Conservation (phyloP, 2,888 invertebrate species). For the Lampropteryx suffumata region DNA sequence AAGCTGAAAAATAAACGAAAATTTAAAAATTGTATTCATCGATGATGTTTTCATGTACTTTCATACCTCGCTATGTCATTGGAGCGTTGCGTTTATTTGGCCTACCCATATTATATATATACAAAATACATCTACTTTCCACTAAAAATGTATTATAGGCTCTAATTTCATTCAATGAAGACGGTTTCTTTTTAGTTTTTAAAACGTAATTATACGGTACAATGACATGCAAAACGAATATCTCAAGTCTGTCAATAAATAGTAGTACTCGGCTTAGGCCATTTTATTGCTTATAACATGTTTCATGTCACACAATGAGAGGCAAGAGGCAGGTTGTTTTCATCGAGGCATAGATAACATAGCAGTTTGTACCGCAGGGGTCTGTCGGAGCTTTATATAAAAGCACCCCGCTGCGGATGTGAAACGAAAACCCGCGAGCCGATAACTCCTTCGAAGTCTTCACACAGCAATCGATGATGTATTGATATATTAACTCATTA, state of each 20-base stretch:
- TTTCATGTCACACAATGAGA: conserved; percentile 56
- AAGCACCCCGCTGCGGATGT: conserved; percentile 64
- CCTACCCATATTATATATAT: no score
- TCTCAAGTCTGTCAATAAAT: conserved; percentile 36
- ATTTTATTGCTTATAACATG: conserved; percentile 50
- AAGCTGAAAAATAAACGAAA: no score
- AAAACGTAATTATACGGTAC: conserved; percentile 56
- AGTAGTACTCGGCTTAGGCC: conserved; percentile 34
- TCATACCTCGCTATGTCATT: no score
- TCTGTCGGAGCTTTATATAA: conserved; percentile 58
- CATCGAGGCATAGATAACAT: conserved; percentile 29
- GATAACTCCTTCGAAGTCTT: conserved; percentile 58
- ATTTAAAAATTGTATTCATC: no score
- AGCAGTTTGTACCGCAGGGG: conserved; percentile 39
- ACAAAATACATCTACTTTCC: no score
- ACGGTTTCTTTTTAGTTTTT: no score
- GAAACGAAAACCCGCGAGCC: conserved; percentile 66
- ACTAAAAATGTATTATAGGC: no score
- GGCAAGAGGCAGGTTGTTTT: conserved; percentile 56
- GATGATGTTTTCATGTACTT: no score
- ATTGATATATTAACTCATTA: conserved; percentile 78
- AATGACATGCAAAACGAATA: conserved; percentile 61
- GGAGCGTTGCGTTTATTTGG: no score
- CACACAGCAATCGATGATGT: conserved; percentile 61
- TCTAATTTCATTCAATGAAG: no score